These are phyloP conservation scores for Chelonia mydas DNA, from an alignment of 2,797 vertebrate genomes.

Conservation along the genomic window DNA sequence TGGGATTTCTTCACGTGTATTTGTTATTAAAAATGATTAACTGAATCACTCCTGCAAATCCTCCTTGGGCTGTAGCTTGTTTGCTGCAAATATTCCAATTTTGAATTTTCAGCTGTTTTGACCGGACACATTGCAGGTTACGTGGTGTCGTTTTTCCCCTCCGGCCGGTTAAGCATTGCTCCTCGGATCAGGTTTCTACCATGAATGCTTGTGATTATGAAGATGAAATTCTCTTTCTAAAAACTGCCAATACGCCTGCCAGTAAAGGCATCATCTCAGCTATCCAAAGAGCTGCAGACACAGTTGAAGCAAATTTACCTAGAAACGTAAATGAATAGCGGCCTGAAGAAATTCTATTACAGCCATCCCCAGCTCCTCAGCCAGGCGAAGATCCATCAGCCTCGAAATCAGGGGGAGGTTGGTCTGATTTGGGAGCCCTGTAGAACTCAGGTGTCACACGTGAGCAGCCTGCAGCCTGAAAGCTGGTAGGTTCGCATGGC, in stretches of 20 bases:
- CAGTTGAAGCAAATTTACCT: constrained; percentile 5
- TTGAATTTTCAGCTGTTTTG: background rate
- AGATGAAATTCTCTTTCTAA: constrained; percentile 7
- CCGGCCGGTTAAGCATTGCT: background rate
- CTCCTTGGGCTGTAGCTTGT: background rate
- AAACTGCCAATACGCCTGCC: background rate
- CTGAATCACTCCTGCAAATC: background rate
- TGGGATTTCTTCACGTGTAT: background rate
- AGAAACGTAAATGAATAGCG: background rate
- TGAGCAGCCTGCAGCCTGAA: background rate
- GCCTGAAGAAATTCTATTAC: background rate
- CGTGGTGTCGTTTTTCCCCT: accelerated
- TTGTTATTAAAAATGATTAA: background rate
- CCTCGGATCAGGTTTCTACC: background rate
- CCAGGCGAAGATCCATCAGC: background rate
- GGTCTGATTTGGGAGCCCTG: background rate
- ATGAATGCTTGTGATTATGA: background rate
- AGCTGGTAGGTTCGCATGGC: background rate
- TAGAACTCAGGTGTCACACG: background rate
- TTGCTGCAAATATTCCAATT: background rate
- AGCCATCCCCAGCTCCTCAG: background rate
- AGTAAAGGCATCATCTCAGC: background rate
- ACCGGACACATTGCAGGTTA: background rate
- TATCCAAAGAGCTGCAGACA: background rate
- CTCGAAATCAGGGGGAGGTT: background rate